Percentiles rank a stretch among this genome's conserved stretches.
Conservation (phyloP, 2,113 vertebrate species). For the Scomber scombrus region DNA sequence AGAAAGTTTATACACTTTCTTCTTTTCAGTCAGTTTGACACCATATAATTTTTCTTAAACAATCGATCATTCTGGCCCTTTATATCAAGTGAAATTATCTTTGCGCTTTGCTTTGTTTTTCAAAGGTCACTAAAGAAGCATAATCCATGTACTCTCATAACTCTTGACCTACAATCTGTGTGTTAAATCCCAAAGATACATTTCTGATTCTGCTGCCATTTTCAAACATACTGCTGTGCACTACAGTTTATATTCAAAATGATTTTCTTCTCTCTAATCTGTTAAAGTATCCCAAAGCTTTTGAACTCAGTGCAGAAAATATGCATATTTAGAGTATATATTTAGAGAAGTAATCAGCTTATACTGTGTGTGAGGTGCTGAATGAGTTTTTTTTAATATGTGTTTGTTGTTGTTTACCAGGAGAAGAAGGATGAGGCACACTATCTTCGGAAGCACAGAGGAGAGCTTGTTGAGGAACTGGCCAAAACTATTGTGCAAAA, state of each 20-base stretch:
- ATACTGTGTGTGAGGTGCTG: background rate
- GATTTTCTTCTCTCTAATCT: constrained; percentile 25
- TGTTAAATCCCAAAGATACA: background rate
- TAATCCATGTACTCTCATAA: no score
- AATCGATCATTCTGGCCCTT: no score
- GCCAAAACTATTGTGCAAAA: constrained; percentile 94
- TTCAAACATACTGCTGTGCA: background rate
- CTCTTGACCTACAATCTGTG: background rate
- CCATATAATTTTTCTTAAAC: no score
- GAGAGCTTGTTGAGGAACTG: constrained; percentile 93
- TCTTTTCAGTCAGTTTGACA: no score
- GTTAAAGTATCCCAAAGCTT: constrained; percentile 24
- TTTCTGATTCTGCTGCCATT: background rate
- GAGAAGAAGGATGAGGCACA: constrained; percentile 92
- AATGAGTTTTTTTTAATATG: constrained; percentile 3
- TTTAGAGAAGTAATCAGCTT: constrained; percentile 49
- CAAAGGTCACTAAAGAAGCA: background rate
- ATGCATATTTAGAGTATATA: constrained; percentile 24
- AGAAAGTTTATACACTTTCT: no score
- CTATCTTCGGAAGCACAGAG: constrained; percentile 92
- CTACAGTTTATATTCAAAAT: constrained; percentile 1
- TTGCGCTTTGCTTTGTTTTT: background rate
- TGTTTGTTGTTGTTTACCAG: constrained; percentile 75
- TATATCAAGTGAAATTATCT: no score
- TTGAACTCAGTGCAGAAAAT: constrained; percentile 20